A percentile compares a stretch with the other conserved stretches of the same genome.
phyloP scores from a whole-genome alignment of 2,113 vertebrate species.

The Microcebus griseorufus region DNA sequence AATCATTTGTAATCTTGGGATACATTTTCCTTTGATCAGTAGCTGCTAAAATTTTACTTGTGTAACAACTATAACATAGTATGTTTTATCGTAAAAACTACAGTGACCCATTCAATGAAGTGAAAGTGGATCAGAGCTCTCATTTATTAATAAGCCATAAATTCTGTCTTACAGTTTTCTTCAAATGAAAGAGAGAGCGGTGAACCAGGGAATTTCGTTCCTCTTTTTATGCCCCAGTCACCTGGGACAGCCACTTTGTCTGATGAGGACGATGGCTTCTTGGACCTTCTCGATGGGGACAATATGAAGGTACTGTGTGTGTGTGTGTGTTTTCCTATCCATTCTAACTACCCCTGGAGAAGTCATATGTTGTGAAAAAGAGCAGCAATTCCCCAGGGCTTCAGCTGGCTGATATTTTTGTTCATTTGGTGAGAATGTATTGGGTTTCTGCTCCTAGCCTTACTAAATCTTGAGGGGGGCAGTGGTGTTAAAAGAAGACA shows the following conservation, averaged over 20 bases:
- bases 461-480: neutral
- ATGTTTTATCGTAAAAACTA: neutral
- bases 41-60: neutral
- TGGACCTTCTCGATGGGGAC: conserved; percentile 91
- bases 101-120: neutral
- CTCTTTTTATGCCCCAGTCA: conserved; percentile 84
- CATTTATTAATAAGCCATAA: neutral
- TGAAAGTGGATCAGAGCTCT: neutral
- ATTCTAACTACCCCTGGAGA: neutral
- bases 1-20: neutral
- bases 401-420: neutral
- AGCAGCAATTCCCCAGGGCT: neutral
- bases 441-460: neutral
- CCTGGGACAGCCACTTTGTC: conserved; percentile 83
- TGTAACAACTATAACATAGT: neutral
- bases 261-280: conserved; percentile 93
- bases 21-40: neutral
- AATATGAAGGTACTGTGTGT: conserved; percentile 80
- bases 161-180: conserved; percentile 72
- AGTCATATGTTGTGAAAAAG: neutral
- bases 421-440: neutral
- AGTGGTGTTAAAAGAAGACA: neutral
- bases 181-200: conserved; percentile 11
- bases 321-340: neutral
- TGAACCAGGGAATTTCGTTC: conserved; percentile 60